These are phyloP conservation scores for Lingula anatina DNA, from an alignment of 2,888 invertebrate genomes.

Conservation along the genomic window DNA sequence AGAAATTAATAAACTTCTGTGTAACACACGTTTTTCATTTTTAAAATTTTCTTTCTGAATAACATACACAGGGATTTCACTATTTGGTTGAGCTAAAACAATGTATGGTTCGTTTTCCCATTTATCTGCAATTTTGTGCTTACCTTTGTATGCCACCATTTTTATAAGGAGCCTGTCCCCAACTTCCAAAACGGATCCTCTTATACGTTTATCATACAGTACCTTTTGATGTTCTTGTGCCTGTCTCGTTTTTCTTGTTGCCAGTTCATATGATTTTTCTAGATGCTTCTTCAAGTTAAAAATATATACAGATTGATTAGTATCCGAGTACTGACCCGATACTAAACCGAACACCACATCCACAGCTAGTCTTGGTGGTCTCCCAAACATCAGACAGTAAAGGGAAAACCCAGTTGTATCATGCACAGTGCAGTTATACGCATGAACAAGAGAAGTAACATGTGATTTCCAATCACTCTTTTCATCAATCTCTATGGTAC, in stretches of 20 bases:
- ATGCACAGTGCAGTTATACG: conserved; percentile 7
- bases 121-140: neutral
- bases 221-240: neutral
- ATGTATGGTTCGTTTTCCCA: neutral
- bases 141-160: neutral
- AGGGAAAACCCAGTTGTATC: conserved; percentile 3
- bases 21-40: neutral
- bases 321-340: neutral
- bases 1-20: neutral
- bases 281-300: neutral
- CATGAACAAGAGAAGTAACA: conserved; percentile 1
- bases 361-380: conserved; percentile 4
- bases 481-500: conserved; percentile 3
- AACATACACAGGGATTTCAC: neutral
- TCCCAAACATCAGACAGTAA: conserved; percentile 7
- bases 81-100: neutral
- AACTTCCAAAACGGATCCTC: neutral
- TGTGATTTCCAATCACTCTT: conserved; percentile 5
- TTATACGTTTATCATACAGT: neutral
- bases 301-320: neutral
- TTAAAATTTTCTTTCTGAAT: neutral
- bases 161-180: neutral
- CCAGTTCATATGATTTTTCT: conserved; percentile 1
- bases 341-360: conserved; percentile 3
- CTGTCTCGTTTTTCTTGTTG: neutral